Conservation (phyloP, 2,888 invertebrate genomes). For the Platycnemis pennipes region DNA sequence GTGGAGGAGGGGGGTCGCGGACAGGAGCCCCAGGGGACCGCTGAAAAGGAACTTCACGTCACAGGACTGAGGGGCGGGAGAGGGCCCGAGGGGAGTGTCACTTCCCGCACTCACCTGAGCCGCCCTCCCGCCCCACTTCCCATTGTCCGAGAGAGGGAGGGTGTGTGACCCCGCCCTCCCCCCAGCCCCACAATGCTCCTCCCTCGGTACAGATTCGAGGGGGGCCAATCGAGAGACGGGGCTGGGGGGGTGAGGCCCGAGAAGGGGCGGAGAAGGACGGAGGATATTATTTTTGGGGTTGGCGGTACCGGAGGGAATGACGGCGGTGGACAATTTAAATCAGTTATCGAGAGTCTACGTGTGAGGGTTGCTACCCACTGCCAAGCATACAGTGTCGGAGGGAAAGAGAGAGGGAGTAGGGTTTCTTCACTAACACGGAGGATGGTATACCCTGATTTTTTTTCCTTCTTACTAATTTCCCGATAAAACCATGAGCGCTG, state of each 20-base stretch:
- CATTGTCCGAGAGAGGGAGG: neutral
- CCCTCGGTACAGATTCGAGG: neutral
- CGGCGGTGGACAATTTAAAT: neutral
- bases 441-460: neutral
- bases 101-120: neutral
- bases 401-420: neutral
- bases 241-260: neutral
- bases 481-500: neutral
- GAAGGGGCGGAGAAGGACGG: neutral
- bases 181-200: too few relatives aligned
- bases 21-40: too few relatives aligned
- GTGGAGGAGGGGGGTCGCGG: neutral
- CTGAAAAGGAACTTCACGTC: too few relatives aligned
- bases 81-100: neutral
- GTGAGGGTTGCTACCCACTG: neutral
- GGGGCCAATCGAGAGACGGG: neutral
- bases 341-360: neutral
- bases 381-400: neutral
- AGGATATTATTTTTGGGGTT: neutral
- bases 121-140: neutral
- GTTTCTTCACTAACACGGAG: neutral
- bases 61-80: neutral
- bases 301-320: neutral
- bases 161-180: neutral
- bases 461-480: neutral